Percentiles rank a stretch among this genome's conserved stretches.
These are phyloP conservation scores for Linnaemya tessellans DNA, from an alignment of 2,888 invertebrate genomes.

Conservation along the genomic window DNA sequence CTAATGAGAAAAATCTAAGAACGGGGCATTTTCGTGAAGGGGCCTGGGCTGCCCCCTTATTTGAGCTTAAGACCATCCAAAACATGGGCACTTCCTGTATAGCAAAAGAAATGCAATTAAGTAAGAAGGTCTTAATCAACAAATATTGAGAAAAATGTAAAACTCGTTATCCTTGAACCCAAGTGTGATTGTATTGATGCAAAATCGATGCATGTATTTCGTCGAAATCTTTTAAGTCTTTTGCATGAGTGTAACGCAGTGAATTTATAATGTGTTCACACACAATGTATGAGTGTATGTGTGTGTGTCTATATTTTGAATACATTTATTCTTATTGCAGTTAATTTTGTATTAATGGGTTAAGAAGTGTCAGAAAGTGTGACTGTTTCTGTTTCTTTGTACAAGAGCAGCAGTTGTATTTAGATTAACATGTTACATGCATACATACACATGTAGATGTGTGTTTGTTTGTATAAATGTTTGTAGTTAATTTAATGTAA, in stretches of 20 bases:
- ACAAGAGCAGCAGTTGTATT: conserved; percentile 51
- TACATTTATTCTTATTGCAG: conserved; percentile 32
- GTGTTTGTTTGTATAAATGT: conserved; percentile 13
- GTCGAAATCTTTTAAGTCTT: too few species aligned
- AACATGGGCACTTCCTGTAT: too few species aligned
- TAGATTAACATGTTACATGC: neutral
- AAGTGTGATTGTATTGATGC: too few species aligned
- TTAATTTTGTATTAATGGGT: conserved; percentile 71
- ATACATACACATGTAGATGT: conserved; percentile 4
- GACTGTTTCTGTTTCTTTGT: neutral
- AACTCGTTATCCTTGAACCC: too few species aligned
- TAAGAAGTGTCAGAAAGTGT: conserved; percentile 40
- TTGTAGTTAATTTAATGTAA: conserved; percentile 73
- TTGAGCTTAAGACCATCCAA: too few species aligned
- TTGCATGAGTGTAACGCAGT: conserved; percentile 12
- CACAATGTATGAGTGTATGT: neutral
- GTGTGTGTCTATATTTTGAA: neutral
- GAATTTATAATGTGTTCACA: conserved; percentile 8
- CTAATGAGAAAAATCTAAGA: too few species aligned
- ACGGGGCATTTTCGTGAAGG: too few species aligned
- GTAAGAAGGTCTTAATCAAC: too few species aligned
- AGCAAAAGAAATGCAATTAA: too few species aligned
- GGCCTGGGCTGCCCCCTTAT: too few species aligned
- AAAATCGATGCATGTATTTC: too few species aligned
- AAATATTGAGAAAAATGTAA: too few species aligned